Percentiles rank a stretch among this genome's conserved stretches.
Evolutionary conservation across 2,113 vertebrate species (phyloP).

Genomic region (Fulica atra): DNA sequence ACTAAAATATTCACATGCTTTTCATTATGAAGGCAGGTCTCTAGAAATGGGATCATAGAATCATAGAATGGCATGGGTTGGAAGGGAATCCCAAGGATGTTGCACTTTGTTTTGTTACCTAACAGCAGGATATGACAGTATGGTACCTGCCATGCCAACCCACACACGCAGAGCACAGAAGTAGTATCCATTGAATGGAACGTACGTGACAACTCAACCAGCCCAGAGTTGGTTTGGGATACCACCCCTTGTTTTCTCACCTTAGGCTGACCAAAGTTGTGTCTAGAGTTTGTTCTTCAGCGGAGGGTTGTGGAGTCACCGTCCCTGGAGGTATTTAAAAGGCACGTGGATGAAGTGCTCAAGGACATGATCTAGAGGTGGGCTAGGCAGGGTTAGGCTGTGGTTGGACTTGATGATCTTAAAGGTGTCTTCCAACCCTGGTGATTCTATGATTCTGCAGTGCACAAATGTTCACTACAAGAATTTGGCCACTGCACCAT

Average conservation of each 20-base stretch:
- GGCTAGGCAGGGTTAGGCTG: too few species aligned
- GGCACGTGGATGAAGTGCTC: too few species aligned
- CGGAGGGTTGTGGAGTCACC: accelerated
- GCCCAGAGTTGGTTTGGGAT: background rate
- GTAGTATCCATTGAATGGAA: too few species aligned
- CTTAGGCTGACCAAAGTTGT: background rate
- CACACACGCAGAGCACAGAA: background rate
- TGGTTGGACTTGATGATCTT: too few species aligned
- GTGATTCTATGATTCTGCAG: too few species aligned
- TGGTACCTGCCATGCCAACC: too few species aligned
- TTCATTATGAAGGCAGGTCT: background rate
- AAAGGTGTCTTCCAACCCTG: too few species aligned
- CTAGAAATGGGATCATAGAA: background rate
- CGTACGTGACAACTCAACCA: background rate
- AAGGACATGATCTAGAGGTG: too few species aligned
- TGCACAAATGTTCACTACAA: background rate
- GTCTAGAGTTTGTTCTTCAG: background rate
- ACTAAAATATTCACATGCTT: background rate
- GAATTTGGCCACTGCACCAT: background rate
- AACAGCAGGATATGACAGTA: background rate
- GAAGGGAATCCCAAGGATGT: too few species aligned
- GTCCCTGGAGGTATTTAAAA: too few species aligned
- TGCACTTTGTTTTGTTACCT: background rate
- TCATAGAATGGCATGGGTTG: too few species aligned
- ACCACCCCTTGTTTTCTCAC: background rate